Evolutionary conservation across 2,888 invertebrate genomes (phyloP), one percentile per base, ranked within the genome.

Genomic region (Drosophila antonietae): DNA sequence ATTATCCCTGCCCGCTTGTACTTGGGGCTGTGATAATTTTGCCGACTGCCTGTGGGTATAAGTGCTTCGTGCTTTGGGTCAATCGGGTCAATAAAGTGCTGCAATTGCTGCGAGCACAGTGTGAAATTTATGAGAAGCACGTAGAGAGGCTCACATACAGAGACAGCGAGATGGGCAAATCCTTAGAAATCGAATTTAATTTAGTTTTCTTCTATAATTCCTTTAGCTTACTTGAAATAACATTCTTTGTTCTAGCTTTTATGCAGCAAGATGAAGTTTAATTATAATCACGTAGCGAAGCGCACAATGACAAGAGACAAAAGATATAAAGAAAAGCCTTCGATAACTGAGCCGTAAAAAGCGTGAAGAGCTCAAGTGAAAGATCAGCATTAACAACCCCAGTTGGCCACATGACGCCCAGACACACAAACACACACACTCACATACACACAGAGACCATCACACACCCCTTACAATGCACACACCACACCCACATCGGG

Each of bases 41-140:
- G 62, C 55, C 43, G 62, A 66, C 62, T 75, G 69, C 69, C 67
- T 35, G 58, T 47, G 56, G 68, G 44, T 51, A 72, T 43, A 66
- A 68, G 65, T 65, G 68, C 53, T 72, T 72, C 71, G 78, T 76
- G 73, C 68, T 78, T 55, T 78, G 73, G 83, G 83, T 83, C 83
- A 81, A 80, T 73, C 73, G 73, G 80, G 83, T 83, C 83, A 81
- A 73, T 71, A 79, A 76, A 80, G 73, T 75, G 73, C 75, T 56
- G 68, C 78, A 76, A 72, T 73, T 76, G 78, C 75, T 78, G 57
- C 62, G 39, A 75, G 78, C 74, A n/a, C 46, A 49, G 31, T 23
- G n/a, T 39, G 46, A 65, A 78, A 76, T 79, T 78, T 79, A 78
- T 79, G 79, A 68, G 73, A 70, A 78, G 39, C 76, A 62, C 64